A percentile compares a stretch with the other conserved stretches of the same genome.
phyloP scores from a whole-genome alignment of 2,797 vertebrate species.

The Rhinichthys osculus region DNA sequence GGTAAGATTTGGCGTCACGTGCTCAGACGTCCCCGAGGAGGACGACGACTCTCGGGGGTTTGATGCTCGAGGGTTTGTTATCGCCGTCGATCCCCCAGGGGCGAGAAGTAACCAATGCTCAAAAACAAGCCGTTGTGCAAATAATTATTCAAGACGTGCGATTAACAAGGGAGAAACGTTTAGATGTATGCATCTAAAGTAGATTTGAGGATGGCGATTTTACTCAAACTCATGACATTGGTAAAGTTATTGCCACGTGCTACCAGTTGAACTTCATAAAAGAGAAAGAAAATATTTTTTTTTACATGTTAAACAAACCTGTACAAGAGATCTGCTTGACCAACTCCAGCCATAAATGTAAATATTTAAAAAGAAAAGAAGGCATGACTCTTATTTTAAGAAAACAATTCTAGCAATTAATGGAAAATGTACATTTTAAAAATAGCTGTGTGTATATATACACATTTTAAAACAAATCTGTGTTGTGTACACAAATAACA shows the following conservation, averaged over 20 bases:
- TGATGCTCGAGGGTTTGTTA: constrained; percentile 54
- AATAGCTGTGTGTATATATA: too few species aligned
- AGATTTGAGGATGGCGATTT: neutral
- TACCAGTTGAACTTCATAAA: neutral
- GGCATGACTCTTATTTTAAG: neutral
- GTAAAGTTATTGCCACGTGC: neutral
- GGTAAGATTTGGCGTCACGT: constrained; percentile 53
- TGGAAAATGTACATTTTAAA: too few species aligned
- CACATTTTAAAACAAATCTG: too few species aligned
- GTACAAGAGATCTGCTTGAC: too few species aligned
- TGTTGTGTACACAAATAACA: too few species aligned
- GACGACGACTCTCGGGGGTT: constrained; percentile 43
- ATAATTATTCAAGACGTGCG: constrained; percentile 9
- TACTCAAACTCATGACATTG: neutral
- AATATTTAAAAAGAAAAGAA: neutral
- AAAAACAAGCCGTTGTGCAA: constrained; percentile 12
- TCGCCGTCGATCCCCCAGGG: constrained; percentile 35
- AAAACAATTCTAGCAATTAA: neutral
- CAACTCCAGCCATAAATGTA: too few species aligned
- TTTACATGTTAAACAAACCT: too few species aligned
- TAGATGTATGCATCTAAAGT: neutral
- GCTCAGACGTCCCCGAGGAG: constrained; percentile 48
- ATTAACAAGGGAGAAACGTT: constrained; percentile 8
- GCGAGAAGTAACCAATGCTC: constrained; percentile 29
- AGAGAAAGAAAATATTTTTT: too few species aligned